phyloP scores from a whole-genome alignment of 2,113 vertebrate species.

The Choloepus hoffmanni region DNA sequence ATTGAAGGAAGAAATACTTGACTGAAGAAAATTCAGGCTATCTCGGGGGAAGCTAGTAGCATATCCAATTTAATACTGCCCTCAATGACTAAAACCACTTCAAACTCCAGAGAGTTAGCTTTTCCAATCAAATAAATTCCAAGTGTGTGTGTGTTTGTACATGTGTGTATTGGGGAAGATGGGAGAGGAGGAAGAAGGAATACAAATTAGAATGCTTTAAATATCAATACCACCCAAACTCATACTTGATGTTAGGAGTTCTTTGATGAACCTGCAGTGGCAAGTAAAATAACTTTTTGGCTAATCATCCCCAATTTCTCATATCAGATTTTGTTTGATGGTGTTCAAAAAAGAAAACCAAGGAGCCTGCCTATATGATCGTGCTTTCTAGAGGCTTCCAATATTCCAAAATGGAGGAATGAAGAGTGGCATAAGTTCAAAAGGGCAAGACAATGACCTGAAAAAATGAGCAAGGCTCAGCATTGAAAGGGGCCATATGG shows the following conservation, averaged over 20 bases:
- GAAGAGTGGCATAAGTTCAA: neutral
- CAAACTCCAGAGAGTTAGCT: constrained; percentile 77
- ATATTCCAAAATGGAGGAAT: neutral
- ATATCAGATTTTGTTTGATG: neutral
- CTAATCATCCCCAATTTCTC: neutral
- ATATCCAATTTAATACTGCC: neutral
- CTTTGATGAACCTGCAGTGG: neutral
- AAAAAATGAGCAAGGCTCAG: neutral
- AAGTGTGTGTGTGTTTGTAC: constrained; percentile 9
- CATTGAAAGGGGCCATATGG: neutral
- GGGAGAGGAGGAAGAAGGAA: constrained; percentile 5
- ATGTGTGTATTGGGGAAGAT: neutral
- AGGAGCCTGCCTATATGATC: neutral
- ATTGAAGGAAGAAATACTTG: constrained; percentile 54
- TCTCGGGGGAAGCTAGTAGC: neutral
- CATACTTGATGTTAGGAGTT: neutral
- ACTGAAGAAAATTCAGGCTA: constrained; percentile 34
- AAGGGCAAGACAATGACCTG: constrained; percentile 24
- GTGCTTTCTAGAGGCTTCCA: neutral
- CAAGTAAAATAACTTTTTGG: constrained; percentile 14
- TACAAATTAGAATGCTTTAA: constrained; percentile 51
- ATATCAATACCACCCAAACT: constrained; percentile 60
- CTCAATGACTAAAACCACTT: constrained; percentile 41
- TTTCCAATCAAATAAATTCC: constrained; percentile 72
- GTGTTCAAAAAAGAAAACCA: constrained; percentile 49